Evolutionary conservation across 2,797 vertebrate species (phyloP).

Genomic region (Acanthornis magna): DNA sequence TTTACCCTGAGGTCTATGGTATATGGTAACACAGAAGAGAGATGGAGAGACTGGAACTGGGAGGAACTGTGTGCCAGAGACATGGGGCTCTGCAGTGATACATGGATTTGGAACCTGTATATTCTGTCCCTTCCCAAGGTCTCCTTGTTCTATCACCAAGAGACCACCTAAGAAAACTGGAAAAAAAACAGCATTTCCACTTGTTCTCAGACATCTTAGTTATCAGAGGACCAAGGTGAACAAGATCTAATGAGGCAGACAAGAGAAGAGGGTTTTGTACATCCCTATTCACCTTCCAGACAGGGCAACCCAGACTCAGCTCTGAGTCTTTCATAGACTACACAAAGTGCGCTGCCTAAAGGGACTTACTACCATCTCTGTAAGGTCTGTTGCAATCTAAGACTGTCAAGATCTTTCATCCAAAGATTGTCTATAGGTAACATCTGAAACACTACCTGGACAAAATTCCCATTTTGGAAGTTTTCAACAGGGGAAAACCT

Average conservation of each 20-base stretch:
- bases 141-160: background rate
- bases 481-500: background rate
- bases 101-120: background rate
- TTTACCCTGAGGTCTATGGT: background rate
- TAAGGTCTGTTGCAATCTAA: background rate
- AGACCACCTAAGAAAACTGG: background rate
- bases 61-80: background rate
- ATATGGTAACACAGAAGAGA: background rate
- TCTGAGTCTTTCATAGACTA: background rate
- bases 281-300: background rate
- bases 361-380: background rate
- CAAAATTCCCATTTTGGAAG: background rate
- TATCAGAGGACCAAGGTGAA: background rate
- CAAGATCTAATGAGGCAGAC: background rate
- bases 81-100: background rate
- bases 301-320: background rate
- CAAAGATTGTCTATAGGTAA: background rate
- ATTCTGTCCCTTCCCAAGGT: background rate
- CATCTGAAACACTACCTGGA: background rate
- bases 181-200: background rate
- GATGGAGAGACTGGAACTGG: background rate
- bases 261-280: background rate
- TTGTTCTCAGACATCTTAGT: background rate
- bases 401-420: background rate
- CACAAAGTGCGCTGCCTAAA: background rate